Evolutionary conservation across 2,797 vertebrate genomes (phyloP), one percentile per base, ranked within the genome.

Genomic region (Enteromius fasciolatus): DNA sequence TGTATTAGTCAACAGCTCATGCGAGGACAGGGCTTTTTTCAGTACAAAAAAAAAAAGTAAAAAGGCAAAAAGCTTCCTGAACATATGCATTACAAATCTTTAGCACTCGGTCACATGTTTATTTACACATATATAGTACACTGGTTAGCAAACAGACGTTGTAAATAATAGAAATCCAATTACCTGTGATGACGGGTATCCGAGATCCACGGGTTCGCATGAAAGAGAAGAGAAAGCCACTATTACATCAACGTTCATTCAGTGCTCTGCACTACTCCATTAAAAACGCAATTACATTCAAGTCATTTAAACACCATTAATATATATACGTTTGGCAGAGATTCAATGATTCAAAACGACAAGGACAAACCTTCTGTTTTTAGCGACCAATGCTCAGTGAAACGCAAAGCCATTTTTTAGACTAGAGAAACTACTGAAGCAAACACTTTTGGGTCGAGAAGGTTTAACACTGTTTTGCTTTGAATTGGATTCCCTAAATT

Each of bases 121-220:
- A 25, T 80, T 72, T 33, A 61, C 25, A 36, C 5, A 74, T 4
- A 69, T 10, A 33, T 39, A 66, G n/a, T 4, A 52, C 12, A 2
- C 18, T 63, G 39, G 31, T 67, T 39, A 1, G 25, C 25, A 46
- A 70, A 28, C 41, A 73, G 67, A 78, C 12, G 0, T 18, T 23
- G 76, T 78, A 52, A 79, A 79, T 36, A 54, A 79, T 75, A 50
- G 10, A 85, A 79, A 28, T 79, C 41, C 52, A 78, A 79, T 82
- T 85, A 85, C 84, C 84, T 85, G 84, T 73, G 52, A 79, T 74
- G 80, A 59, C 6, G 48, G 54, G 31, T 12, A 66, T 76, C 31
- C 12, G 39, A 82, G 81, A 15, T 59, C 78, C 61, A 76, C 80
- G 17, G 23, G 63, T 76, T 76, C 86, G 86, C 90, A 92, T 93